These are phyloP conservation scores for Coilia nasus DNA, from an alignment of 2,797 vertebrate genomes.

Conservation along the genomic window DNA sequence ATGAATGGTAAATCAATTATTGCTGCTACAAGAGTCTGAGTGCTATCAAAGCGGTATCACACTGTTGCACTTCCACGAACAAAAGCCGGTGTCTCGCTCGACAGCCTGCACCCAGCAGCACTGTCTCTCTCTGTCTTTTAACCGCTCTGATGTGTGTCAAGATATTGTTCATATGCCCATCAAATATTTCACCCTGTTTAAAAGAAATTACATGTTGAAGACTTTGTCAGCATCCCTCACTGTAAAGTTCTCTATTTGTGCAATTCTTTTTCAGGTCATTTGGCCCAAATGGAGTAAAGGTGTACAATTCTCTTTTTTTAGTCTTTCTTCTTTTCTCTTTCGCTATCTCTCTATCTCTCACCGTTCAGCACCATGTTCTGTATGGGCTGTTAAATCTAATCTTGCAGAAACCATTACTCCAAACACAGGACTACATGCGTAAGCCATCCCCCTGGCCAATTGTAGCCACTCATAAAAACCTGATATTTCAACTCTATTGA, in stretches of 20 bases:
- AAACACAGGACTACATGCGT: conserved; percentile 52
- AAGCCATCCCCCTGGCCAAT: conserved; percentile 65
- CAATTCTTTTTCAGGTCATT: conserved; percentile 17
- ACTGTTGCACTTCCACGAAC: neutral
- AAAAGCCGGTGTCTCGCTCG: neutral
- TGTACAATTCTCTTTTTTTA: conserved; percentile 25
- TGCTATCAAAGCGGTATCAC: conserved; percentile 41
- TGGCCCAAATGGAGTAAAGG: conserved; percentile 8
- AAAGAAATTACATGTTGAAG: neutral
- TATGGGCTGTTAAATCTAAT: conserved; percentile 72
- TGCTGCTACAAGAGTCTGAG: conserved; percentile 53
- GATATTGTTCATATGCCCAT: neutral
- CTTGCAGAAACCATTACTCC: conserved; percentile 70
- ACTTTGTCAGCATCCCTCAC: neutral
- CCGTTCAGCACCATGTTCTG: conserved; percentile 59
- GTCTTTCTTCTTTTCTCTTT: conserved; percentile 32
- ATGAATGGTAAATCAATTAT: conserved; percentile 71
- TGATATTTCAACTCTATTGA: conserved; percentile 82
- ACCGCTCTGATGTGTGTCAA: neutral
- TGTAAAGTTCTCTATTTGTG: neutral
- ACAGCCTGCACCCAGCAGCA: neutral
- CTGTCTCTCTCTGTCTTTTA: too few relatives aligned
- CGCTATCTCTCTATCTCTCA: conserved; percentile 54
- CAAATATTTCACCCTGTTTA: neutral
- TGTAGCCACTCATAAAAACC: conserved; percentile 77